Base-by-base conservation (phyloP, 2,888 invertebrate genomes). In the Nematopogon swammerdamellus region DNA sequence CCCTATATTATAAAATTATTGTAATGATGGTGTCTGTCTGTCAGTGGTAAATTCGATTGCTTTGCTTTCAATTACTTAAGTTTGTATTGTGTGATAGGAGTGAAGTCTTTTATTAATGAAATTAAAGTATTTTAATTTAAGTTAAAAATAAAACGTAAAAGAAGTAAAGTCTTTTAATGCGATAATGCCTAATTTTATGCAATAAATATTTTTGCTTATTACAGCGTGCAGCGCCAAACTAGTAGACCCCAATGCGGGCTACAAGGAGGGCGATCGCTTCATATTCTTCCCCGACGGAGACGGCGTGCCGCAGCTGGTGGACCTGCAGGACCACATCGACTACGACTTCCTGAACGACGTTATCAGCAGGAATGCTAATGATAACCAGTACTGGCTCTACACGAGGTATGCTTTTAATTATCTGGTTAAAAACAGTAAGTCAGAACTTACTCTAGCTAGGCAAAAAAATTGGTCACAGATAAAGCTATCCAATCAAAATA, bases 201-300 rank as follows among this genome's bases (percentile, higher is more conserved):
- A 36, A 36, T 3, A 36, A 36, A 36, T 14, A 14, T 36, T 8
- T 14, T 36, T 14, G 11, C 8, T 36, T 6, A 36, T 36, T 14
- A 10, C 51, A 68, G 68, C 56, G 49, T 60, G 56, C 58, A 56
- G 66, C 62, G 66, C 65, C 49, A 61, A 59, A 59, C 58, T 63
- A 10, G 51, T 65, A 47, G 61, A 61, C 56, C 62, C 59, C 0
- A 47, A 45, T 3, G 52, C 53, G 59, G 63, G 59, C 61, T 63
- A 65, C 52, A 54, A 60, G 52, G 61, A 63, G 53, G 51, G 50
- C 16, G 45, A 47, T 19, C 66, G 63, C 17, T 70, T 65, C 55
- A 61, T 70, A 19, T 70, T 67, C 68, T 69, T 70, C 61, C 67
- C 69, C 1, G 67, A 71, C 55, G 63, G 64, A 3, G 60, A 68